phyloP scores from a whole-genome alignment of 2,888 invertebrate genomes.

The Alcis repandata region DNA sequence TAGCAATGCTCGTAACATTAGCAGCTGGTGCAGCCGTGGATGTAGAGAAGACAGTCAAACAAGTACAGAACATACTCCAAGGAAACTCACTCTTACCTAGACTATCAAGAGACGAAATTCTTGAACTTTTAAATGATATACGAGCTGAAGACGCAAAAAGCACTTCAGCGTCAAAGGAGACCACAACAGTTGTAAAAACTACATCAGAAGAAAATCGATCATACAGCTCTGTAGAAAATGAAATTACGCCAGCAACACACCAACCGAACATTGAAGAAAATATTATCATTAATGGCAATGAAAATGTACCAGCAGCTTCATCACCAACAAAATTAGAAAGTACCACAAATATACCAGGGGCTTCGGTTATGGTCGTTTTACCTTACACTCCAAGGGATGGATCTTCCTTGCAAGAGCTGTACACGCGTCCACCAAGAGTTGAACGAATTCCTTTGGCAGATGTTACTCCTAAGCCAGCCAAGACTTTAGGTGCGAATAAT shows the following conservation, averaged over 20 bases:
- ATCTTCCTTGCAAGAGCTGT: conserved; percentile 87
- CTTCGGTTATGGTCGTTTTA: conserved; percentile 88
- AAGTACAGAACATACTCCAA: conserved; percentile 89
- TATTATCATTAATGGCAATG: conserved; percentile 46
- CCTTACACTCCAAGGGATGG: conserved; percentile 88
- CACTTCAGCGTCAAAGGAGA: conserved; percentile 59
- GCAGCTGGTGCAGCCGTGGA: conserved; percentile 70
- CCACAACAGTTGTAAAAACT: conserved; percentile 50
- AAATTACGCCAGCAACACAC: conserved; percentile 57
- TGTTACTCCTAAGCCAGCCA: conserved; percentile 63
- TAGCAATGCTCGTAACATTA: conserved; percentile 56
- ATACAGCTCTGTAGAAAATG: conserved; percentile 63
- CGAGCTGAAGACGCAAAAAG: conserved; percentile 82
- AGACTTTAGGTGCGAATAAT: conserved; percentile 54
- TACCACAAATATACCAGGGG: conserved; percentile 65
- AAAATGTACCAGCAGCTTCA: conserved; percentile 47
- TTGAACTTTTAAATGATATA: conserved; percentile 89
- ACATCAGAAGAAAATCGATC: conserved; percentile 51
- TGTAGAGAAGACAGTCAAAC: conserved; percentile 88
- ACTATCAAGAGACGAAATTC: conserved; percentile 88
- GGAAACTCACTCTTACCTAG: conserved; percentile 88
- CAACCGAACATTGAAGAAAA: conserved; percentile 51
- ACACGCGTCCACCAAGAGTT: conserved; percentile 88
- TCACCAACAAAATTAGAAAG: conserved; percentile 57
- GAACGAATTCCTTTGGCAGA: conserved; percentile 80